Base-by-base conservation (phyloP, 1,140 invertebrate species). In the Coenobita brevimanus region DNA sequence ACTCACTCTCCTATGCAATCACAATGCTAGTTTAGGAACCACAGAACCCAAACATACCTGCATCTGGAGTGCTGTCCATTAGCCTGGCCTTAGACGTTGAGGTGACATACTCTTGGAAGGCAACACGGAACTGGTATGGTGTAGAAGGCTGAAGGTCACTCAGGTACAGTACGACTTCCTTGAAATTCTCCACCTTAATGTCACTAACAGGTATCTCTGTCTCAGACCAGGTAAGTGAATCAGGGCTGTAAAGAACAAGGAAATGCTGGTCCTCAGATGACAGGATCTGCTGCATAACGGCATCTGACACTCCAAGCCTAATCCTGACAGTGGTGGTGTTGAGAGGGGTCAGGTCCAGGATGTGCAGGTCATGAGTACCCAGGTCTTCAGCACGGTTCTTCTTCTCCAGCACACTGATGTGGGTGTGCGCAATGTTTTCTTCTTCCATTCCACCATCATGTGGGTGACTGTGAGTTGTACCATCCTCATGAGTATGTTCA, bases 191-290 rank as follows among this genome's bases (percentile, higher is more conserved):
- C 87, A 79, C 91, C 91, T 30, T 91, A 17, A 82, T 64, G 24
- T 78, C 73, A 54, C 50, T 80, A 43, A 80, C 62, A 38, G 82
- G 41, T 13, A 89, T 60, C 15, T 82, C 83, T 69, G 64, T 89
- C 60, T 89, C 78, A 24, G 82, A 76, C 90, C 86, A 83, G 4
- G 69, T 85, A 62, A 80, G 80, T 17, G 79, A 89, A 17, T 88
- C 88, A 46, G 62, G 84, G 57, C 86, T 86, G 50, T 79, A 87
- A 30, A 81, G 78, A 27, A 88, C 82, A 46, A 62, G 75, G 33
- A 83, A 96, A 95, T 73, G 96, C 95, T 89, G 95, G 95, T 84
- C 95, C 95, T 13, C 96, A 93, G 1, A 75, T 27, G 83, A 75
- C 3, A 64, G 62, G 54, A 89, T 57, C 41, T 80, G 46, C 33